Percentiles rank a stretch among this genome's conserved stretches.
Conservation (phyloP, 2,113 vertebrate genomes). For the Anolis carolinensis region DNA sequence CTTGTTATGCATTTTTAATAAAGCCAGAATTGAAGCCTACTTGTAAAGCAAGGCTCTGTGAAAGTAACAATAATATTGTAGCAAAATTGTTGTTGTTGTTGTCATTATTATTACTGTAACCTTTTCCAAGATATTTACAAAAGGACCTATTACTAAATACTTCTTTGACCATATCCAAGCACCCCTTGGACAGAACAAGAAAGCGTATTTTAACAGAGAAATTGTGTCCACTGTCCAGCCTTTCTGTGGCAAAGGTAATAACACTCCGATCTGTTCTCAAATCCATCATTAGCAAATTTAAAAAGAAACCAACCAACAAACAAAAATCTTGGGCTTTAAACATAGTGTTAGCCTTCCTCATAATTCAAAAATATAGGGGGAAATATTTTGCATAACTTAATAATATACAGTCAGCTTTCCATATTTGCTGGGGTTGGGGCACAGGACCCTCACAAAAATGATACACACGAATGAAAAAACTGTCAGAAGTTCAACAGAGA, state of each 20-base stretch:
- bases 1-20: conserved; percentile 76
- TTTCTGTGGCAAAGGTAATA: background rate
- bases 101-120: no score
- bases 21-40: conserved; percentile 59
- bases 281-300: background rate
- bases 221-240: background rate
- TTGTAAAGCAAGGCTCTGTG: conserved; percentile 71
- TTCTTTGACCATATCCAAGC: background rate
- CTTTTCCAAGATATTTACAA: conserved; percentile 52
- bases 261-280: background rate
- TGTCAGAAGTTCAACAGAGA: no score
- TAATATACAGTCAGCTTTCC: no score
- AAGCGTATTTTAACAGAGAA: background rate
- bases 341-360: background rate
- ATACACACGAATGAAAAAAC: no score
- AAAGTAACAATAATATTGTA: conserved; percentile 49
- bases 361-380: no score
- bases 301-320: no score
- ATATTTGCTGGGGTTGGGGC: no score
- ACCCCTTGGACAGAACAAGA: background rate
- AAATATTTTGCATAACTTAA: no score
- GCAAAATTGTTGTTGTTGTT: no score
- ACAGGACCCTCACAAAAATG: no score
- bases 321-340: background rate
- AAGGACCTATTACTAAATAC: conserved; percentile 22